Evolutionary conservation across 1,140 invertebrate species (phyloP).

Genomic region (Gryon sp.): DNA sequence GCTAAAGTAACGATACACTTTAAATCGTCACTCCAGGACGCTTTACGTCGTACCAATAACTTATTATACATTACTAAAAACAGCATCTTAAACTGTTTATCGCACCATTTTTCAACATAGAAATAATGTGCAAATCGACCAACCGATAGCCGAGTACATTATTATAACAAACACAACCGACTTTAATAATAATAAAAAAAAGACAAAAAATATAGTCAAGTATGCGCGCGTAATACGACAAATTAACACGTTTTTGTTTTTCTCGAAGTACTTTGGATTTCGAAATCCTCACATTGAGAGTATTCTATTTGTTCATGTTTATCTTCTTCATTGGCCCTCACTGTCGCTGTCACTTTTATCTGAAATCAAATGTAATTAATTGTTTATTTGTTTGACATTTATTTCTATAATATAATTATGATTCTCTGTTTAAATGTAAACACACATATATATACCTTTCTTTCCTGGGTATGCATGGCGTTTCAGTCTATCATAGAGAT

Average conservation of each 20-base stretch:
- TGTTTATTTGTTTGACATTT: background rate
- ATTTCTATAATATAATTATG: background rate
- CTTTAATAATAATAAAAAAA: constrained; percentile 26
- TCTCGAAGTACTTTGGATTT: constrained; percentile 51
- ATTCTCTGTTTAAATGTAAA: constrained; percentile 6
- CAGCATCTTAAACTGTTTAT: constrained; percentile 23
- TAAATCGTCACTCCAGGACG: constrained; percentile 52
- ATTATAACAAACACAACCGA: constrained; percentile 56
- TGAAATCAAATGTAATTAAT: constrained; percentile 78
- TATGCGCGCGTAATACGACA: constrained; percentile 35
- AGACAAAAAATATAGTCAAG: too few relatives aligned
- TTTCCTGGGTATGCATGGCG: constrained; percentile 97
- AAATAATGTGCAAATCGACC: constrained; percentile 47
- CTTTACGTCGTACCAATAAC: constrained; percentile 46
- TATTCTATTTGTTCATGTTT: constrained; percentile 23
- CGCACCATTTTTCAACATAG: constrained; percentile 50
- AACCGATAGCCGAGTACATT: constrained; percentile 18
- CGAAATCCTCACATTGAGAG: constrained; percentile 32
- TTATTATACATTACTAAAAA: constrained; percentile 30
- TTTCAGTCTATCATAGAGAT: constrained; percentile 96
- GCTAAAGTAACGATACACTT: constrained; percentile 34
- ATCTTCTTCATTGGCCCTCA: constrained; percentile 90
- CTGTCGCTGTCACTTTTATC: constrained; percentile 96
- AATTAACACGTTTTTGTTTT: constrained; percentile 23
- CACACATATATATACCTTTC: constrained; percentile 91